These are phyloP conservation scores for Crenuchus spilurus DNA, from an alignment of 2,797 vertebrate species.

Conservation along the genomic window DNA sequence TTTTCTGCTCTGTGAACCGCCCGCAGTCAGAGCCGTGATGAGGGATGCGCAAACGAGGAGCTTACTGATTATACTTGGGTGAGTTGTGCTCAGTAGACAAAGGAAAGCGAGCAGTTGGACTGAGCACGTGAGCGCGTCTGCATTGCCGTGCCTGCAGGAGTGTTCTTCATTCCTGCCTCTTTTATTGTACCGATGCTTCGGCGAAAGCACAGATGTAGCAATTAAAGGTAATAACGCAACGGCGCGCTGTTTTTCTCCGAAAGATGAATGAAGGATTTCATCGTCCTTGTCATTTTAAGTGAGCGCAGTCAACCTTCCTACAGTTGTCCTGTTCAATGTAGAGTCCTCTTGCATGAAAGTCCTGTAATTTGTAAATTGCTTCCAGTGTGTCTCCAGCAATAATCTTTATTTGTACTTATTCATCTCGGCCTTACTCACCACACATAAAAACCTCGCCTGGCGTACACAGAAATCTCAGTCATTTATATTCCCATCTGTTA, in stretches of 20 bases:
- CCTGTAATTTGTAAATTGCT: constrained; percentile 26
- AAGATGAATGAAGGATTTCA: constrained; percentile 34
- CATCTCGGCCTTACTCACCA: not conserved
- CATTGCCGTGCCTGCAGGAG: constrained; percentile 13
- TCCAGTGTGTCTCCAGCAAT: constrained; percentile 6
- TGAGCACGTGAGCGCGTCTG: not conserved
- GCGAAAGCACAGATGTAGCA: constrained; percentile 27
- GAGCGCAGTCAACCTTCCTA: constrained; percentile 24
- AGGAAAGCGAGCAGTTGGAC: constrained; percentile 34
- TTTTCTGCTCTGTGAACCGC: constrained; percentile 53
- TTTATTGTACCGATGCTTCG: constrained; percentile 28
- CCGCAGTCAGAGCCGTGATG: constrained; percentile 48
- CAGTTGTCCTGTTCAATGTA: constrained; percentile 14
- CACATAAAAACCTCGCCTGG: not conserved
- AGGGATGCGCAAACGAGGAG: constrained; percentile 43
- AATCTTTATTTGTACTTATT: not conserved
- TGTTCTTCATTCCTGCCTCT: constrained; percentile 29
- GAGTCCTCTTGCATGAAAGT: constrained; percentile 7
- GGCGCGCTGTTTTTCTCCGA: not conserved
- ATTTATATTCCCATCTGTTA: not conserved
- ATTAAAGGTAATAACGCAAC: constrained; percentile 27
- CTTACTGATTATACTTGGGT: constrained; percentile 55
- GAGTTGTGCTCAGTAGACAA: constrained; percentile 44
- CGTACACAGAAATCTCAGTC: not conserved
- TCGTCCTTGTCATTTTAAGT: constrained; percentile 37